A percentile compares a stretch with the other conserved stretches of the same genome.
These are phyloP conservation scores for Pristionchus fissidentatus DNA, from an alignment of 2,888 invertebrate genomes.

Conservation along the genomic window DNA sequence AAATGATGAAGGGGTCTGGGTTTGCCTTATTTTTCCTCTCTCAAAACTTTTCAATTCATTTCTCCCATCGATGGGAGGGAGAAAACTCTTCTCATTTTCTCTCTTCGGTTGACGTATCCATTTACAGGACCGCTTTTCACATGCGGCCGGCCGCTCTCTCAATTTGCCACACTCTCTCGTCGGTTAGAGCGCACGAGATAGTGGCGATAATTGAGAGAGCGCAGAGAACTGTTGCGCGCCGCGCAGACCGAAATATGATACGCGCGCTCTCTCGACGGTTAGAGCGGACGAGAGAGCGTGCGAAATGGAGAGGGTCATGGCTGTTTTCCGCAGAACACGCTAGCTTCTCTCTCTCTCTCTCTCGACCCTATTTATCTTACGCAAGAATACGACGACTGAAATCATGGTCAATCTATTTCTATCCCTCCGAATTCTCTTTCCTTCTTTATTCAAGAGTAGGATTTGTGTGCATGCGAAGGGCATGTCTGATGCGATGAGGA, in stretches of 20 bases:
- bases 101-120: no score
- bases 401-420: background rate
- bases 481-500: background rate
- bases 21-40: background rate
- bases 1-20: no score
- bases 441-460: constrained; percentile 42
- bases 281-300: background rate
- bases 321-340: no score
- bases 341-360: no score
- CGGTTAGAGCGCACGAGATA: background rate
- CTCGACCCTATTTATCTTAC: no score
- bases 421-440: constrained; percentile 48
- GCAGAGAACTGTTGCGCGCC: background rate
- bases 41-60: constrained; percentile 4
- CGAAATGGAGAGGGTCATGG: background rate
- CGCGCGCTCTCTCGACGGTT: background rate
- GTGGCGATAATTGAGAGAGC: background rate
- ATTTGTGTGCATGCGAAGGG: constrained; percentile 48
- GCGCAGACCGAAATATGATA: background rate
- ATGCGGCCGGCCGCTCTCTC: no score
- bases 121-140: background rate
- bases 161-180: background rate
- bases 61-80: background rate
- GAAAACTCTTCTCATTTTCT: no score
- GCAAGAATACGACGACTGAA: background rate